phyloP scores from a whole-genome alignment of 1,140 invertebrate genomes.

The Diuraphis noxia region DNA sequence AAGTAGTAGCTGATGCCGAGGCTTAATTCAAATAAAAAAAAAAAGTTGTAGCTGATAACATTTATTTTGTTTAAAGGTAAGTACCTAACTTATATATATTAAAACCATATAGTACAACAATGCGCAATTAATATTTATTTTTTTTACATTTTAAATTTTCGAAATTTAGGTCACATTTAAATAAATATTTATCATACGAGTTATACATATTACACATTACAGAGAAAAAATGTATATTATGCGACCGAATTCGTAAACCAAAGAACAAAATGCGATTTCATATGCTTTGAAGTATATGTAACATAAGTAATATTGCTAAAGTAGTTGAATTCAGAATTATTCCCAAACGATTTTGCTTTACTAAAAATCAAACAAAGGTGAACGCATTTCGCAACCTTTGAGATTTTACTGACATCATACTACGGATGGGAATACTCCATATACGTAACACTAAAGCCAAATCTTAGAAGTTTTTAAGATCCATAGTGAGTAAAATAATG shows the following conservation, averaged over 20 bases:
- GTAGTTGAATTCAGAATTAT: neutral
- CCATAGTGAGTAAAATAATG: neutral
- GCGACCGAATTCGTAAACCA: neutral
- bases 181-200: neutral
- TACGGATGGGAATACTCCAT: neutral
- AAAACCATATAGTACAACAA: neutral
- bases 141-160: neutral
- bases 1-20: neutral
- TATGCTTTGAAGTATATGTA: conserved; percentile 12
- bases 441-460: neutral
- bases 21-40: too few relatives aligned
- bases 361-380: neutral
- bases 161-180: neutral
- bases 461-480: neutral
- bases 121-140: neutral
- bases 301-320: neutral
- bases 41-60: neutral
- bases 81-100: neutral
- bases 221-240: neutral
- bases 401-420: conserved; percentile 32
- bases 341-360: neutral
- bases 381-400: conserved; percentile 12
- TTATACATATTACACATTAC: neutral
- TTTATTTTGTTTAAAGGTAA: neutral
- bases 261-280: conserved; percentile 10